Evolutionary conservation across 1,140 invertebrate species (phyloP), one percentile per base, ranked within the genome.

Genomic region (Chionoecetes opilio): DNA sequence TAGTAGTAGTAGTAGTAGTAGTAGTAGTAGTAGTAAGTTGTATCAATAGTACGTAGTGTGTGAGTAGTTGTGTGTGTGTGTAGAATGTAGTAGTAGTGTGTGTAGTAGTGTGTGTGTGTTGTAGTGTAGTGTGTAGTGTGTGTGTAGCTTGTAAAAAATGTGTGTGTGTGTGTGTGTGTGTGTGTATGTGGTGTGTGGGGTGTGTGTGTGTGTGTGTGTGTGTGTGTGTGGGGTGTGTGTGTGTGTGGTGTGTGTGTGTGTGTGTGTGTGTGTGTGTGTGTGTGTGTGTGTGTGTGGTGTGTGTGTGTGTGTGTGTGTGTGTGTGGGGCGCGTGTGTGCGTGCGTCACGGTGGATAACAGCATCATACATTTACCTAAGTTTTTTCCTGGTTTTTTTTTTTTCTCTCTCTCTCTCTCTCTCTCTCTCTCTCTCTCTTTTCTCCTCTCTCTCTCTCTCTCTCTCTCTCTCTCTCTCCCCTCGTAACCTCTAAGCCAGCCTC

Each of bases 1-100:
- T 91, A 37, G 63, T 91, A 82, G 63, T 91, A 32, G 34, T 91
- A 75, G 31, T 75, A 91, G 89, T 82, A 35, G 41, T 91, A 91
- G 31, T 82, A 63, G 63, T 75, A 63, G 63, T 82, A 63, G 63
- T 82, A 75, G 89, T 75, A 75, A n/a, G 63, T 75, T 82, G 32
- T 82, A 75, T 32, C 37, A 75, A 34, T 75, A 91, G 63, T 75
- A 75, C n/a, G 63, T 75, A 75, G 63, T 75, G n/a, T n/a, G 41
- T 46, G 26, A 41, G 41, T 53, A 46, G 88, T n/a, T n/a, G n/a
- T n/a, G n/a, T 5, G 41, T 46, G n/a, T n/a, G n/a, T n/a, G 38
- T 41, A n/a, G n/a, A n/a, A n/a, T n/a, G n/a, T 75, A 75, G 63
- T 75, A 75, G 63, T 75, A 75, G 26, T 63, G 26, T 8, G 8